These are phyloP conservation scores for Agrochola litura DNA, from an alignment of 2,888 invertebrate genomes.

Conservation along the genomic window DNA sequence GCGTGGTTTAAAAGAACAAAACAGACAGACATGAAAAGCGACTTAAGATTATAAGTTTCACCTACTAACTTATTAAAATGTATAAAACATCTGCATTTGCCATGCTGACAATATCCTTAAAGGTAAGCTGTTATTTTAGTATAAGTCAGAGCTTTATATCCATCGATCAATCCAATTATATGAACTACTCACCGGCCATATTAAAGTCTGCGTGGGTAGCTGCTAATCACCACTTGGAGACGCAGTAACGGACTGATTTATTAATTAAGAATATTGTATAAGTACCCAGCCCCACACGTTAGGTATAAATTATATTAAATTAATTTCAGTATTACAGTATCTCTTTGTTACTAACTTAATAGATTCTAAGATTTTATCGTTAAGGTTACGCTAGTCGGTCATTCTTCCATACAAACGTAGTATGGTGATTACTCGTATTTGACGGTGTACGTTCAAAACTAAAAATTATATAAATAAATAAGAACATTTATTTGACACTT, in stretches of 20 bases:
- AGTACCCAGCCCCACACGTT: neutral
- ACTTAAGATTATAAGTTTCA: neutral
- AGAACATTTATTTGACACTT: no score
- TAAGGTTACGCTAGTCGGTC: no score
- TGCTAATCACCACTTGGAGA: slow-evolving; percentile 28
- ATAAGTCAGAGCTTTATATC: neutral
- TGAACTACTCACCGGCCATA: neutral
- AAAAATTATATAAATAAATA: no score
- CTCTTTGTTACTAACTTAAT: neutral
- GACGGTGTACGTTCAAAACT: no score
- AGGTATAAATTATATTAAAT: slow-evolving; percentile 3
- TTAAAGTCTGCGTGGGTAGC: slow-evolving; percentile 5
- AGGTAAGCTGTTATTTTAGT: neutral
- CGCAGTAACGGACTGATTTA: slow-evolving; percentile 4
- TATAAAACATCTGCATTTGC: neutral
- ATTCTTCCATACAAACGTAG: no score
- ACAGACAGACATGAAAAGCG: no score
- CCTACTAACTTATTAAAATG: slow-evolving; percentile 3
- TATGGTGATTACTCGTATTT: no score
- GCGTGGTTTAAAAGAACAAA: no score
- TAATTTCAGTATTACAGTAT: slow-evolving; percentile 4
- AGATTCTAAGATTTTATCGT: neutral
- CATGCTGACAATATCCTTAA: neutral
- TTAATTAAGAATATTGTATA: slow-evolving; percentile 18
- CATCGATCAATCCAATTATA: slow-evolving; percentile 28